Base-by-base conservation (phyloP, 2,113 vertebrate species). In the Petrocephalus zakoni region DNA sequence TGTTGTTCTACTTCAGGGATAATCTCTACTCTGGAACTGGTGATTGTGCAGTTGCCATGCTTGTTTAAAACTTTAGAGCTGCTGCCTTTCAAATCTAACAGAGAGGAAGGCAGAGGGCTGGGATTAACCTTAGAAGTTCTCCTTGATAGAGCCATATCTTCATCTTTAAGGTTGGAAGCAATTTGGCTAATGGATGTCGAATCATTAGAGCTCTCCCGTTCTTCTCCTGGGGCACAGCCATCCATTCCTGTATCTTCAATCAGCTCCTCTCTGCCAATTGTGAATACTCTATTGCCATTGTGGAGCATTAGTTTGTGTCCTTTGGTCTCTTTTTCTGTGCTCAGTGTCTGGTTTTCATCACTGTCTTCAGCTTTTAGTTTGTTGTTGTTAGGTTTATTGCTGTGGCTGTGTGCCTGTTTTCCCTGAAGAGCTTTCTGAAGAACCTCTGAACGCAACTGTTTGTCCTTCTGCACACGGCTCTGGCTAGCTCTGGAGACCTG, bases 401-500 rank as follows among this genome's bases (percentile, higher is more conserved):
- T 95, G 91, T 96, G 95, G 13, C 94, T 93, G 81, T 97, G 96
- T 2, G 96, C 95, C 83, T 97, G 94, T 90, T 96, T 97, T 21
- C 95, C 96, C 34, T 96, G 97, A 81, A 94, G 95, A 2, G 94
- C 94, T 29, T 97, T 97, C 91, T 96, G 91, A 89, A 95, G 97
- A 88, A 94, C 93, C 0, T 92, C 88, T 0, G 94, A 92, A 0
- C 95, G 91, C 91, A 96, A 97, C 86, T 96, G 97, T 92, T 95
- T 97, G 61, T 95, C 94, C 90, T 95, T 97, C 92, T 94, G 96
- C 89, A 99, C 93, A 2, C 98, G 96, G 91, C 98, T 98, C 92
- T 97, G 97, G 93, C 98, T 99, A 89, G 98, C 98, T 84, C 93
- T 96, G 81, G 98, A 99, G 92, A 99, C 98, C 90, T 97, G 97